A percentile compares a stretch with the other conserved stretches of the same genome.
These are phyloP conservation scores for Belgica antarctica DNA, from an alignment of 2,888 invertebrate genomes.

Conservation along the genomic window DNA sequence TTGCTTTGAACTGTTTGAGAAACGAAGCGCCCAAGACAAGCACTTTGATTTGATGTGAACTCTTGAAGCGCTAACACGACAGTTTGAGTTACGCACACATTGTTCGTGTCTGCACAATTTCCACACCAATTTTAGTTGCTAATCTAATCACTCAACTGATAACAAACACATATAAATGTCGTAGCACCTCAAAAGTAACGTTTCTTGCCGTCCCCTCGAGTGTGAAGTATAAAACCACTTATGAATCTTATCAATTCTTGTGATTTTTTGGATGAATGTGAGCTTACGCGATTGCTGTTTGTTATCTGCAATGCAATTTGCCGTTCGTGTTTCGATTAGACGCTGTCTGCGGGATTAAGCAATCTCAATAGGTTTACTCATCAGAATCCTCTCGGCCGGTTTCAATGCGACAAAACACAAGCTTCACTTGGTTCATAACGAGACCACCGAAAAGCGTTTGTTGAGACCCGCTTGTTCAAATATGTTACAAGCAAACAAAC, in stretches of 20 bases:
- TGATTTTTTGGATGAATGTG: neutral
- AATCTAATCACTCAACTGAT: slow-evolving; percentile 26
- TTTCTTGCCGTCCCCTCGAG: too few relatives aligned
- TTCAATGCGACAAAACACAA: neutral
- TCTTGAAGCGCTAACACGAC: neutral
- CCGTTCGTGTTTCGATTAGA: too few relatives aligned
- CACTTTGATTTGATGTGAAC: neutral
- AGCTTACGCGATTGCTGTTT: neutral
- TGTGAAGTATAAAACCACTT: neutral
- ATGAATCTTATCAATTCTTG: slow-evolving; percentile 6
- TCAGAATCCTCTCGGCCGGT: neutral
- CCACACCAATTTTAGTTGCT: neutral
- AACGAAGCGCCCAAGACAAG: neutral
- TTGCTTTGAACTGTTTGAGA: too few relatives aligned
- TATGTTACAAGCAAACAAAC: neutral
- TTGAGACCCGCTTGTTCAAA: neutral
- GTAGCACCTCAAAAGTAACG: neutral
- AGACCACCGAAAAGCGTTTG: too few relatives aligned
- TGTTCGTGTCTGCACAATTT: neutral
- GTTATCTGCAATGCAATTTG: too few relatives aligned
- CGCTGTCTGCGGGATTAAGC: neutral
- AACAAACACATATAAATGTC: neutral
- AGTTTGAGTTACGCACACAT: neutral
- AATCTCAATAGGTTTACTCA: neutral
- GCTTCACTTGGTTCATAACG: too few relatives aligned